Conservation (phyloP, 2,797 vertebrate genomes). For the Sphaeramia orbicularis region DNA sequence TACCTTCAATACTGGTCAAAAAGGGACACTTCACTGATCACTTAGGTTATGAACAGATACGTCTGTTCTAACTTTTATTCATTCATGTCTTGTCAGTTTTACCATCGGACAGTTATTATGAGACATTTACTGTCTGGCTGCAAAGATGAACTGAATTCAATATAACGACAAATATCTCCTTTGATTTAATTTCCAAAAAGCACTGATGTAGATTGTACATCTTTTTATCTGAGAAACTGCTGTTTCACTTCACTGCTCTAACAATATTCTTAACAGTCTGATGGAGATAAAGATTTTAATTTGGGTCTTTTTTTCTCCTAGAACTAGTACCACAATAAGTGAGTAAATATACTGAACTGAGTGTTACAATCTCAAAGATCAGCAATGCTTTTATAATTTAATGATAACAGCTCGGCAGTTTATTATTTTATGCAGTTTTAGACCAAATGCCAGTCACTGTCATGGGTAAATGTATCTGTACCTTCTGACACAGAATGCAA, state of each 20-base stretch:
- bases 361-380: neutral
- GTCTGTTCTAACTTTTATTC: neutral
- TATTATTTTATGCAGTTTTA: constrained; percentile 1
- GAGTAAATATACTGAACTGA: neutral
- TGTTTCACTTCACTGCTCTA: constrained; percentile 12
- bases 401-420: neutral
- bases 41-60: neutral
- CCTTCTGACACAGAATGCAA: neutral
- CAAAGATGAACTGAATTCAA: neutral
- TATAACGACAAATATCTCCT: constrained; percentile 15
- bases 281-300: constrained; percentile 2
- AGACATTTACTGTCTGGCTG: neutral
- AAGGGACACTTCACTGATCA: neutral
- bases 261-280: neutral
- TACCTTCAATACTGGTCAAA: neutral
- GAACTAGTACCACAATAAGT: neutral
- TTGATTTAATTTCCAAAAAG: constrained; percentile 22
- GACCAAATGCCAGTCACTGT: constrained; percentile 9
- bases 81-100: neutral
- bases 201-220: neutral
- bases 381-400: neutral
- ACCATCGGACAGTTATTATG: neutral
- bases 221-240: constrained; percentile 8
- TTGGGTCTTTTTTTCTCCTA: neutral
- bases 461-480: constrained; percentile 7